phyloP scores from a whole-genome alignment of 2,113 vertebrate genomes.

The Chiloscyllium plagiosum region DNA sequence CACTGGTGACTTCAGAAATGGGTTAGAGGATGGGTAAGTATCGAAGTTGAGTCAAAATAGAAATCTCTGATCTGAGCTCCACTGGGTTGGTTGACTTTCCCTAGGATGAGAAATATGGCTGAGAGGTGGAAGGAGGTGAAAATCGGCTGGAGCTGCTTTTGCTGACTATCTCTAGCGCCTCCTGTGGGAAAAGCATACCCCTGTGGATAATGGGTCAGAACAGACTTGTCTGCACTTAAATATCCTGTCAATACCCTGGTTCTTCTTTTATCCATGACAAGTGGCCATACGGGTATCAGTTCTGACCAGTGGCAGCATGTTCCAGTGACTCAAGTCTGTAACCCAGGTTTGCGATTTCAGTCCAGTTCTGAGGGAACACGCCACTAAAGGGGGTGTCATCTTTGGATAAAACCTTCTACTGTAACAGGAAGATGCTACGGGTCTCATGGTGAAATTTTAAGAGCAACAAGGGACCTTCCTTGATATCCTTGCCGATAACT shows the following conservation, averaged over 20 bases:
- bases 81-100: not conserved
- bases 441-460: not conserved
- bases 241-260: not conserved
- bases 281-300: not conserved
- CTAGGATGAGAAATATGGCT: no score
- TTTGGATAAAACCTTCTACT: not conserved
- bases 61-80: not conserved
- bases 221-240: not conserved
- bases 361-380: not conserved
- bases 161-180: not conserved
- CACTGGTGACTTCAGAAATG: constrained; percentile 82
- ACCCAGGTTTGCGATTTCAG: no score
- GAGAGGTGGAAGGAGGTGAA: not conserved
- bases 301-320: not conserved
- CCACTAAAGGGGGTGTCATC: not conserved
- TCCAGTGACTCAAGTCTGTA: not conserved
- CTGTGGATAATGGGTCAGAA: not conserved
- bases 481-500: not conserved
- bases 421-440: no score
- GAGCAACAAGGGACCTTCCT: not conserved
- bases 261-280: not conserved
- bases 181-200: not conserved
- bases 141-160: not conserved
- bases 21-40: constrained; percentile 87
- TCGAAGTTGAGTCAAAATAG: not conserved